Evolutionary conservation across 2,113 vertebrate genomes (phyloP), one percentile per base, ranked within the genome.

Genomic region (Trogon melanurus): DNA sequence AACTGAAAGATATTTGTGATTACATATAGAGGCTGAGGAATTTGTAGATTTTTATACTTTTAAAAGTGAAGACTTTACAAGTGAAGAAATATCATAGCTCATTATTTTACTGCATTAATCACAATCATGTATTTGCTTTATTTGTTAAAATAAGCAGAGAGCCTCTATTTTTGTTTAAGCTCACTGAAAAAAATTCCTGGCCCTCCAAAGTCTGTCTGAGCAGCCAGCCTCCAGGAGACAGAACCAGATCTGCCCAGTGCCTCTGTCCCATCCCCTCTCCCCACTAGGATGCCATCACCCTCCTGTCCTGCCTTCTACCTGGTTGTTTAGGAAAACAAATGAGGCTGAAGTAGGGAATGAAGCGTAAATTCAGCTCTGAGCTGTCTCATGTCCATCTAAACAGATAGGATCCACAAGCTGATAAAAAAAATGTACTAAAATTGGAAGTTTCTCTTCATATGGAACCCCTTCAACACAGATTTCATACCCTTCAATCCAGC

Each of bases 341-440:
- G 23, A 81, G 36, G 47, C 41, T 86, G 61, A 36, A 91, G 45
- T 34, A 84, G 27, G 56, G 92, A 91, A 23, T 93, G 61, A 94
- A 91, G 64, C 85, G 54, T 88, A 96, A 96, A 95, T 90, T 94
- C 36, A 85, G 7, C 65, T 93, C 51, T 70, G 64, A 80, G 56
- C 20, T 87, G 89, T 78, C 80, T 94, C 23, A 54, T 90, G 66
- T 93, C 50, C 16, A n/a, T 75, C 34, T 84, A 79, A 96, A 76
- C 26, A 86, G 27, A 36, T 20, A 69, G 75, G 88, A 89, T 12
- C 60, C 2, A 5, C 45, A 89, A 79, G 23, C 22, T 88, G 36
- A 50, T 69, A 36, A 36, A 36, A 36, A 72, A 92, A 67, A n/a
- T 30, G 27, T 38, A 50, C 32, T 58, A 58, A 62, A 74, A 50